These are phyloP conservation scores for Laticauda laticaudata DNA, from an alignment of 2,113 vertebrate genomes.

Conservation along the genomic window DNA sequence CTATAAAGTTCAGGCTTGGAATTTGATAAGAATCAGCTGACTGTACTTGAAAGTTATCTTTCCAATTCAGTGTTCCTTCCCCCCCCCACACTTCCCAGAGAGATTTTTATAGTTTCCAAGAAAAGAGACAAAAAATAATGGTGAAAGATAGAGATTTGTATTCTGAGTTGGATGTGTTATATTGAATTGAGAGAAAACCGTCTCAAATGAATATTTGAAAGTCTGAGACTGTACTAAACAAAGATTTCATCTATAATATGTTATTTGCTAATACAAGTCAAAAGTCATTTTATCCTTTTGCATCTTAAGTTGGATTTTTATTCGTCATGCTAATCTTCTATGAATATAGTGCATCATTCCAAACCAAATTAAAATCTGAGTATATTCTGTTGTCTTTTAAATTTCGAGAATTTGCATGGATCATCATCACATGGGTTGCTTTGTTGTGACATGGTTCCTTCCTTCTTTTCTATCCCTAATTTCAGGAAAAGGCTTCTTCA, in stretches of 20 bases:
- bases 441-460: neutral
- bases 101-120: neutral
- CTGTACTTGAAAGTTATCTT: constrained; percentile 17
- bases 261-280: neutral
- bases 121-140: constrained; percentile 1
- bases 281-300: neutral
- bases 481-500: neutral
- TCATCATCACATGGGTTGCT: neutral
- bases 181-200: neutral
- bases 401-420: neutral
- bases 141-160: neutral
- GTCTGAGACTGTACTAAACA: constrained; percentile 14
- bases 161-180: neutral
- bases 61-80: neutral
- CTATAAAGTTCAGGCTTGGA: constrained; percentile 15
- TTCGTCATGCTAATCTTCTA: neutral
- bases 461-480: neutral
- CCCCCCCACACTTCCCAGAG: neutral
- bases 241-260: neutral
- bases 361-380: neutral
- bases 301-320: neutral
- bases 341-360: neutral
- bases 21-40: neutral
- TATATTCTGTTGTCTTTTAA: neutral
- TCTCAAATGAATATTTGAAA: neutral